Conservation (phyloP, 2,888 invertebrate species). For the Boloria euphrosyne region DNA sequence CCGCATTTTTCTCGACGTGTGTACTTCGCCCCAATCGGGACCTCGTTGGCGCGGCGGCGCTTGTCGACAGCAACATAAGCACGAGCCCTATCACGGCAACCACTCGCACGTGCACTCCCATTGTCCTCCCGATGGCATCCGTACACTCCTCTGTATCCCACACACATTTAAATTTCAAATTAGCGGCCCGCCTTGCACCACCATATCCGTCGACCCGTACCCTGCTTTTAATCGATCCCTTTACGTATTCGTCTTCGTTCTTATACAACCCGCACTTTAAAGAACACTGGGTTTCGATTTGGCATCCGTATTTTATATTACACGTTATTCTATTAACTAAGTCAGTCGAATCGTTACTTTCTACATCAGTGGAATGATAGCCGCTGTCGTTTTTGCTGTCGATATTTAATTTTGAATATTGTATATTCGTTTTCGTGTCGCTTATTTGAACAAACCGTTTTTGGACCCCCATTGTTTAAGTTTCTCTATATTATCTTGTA, state of each 20-base stretch:
- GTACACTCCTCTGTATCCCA: slow-evolving; percentile 57
- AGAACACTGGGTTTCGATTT: slow-evolving; percentile 57
- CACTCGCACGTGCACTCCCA: slow-evolving; percentile 60
- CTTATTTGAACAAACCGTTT: slow-evolving; percentile 28
- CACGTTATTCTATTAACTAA: slow-evolving; percentile 70
- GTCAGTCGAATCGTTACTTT: slow-evolving; percentile 60
- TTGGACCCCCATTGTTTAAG: slow-evolving; percentile 33
- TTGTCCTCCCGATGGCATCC: slow-evolving; percentile 65
- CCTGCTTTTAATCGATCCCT: slow-evolving; percentile 68
- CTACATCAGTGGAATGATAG: slow-evolving; percentile 70
- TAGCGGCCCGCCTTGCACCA: slow-evolving; percentile 60
- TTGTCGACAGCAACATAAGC: slow-evolving; percentile 60
- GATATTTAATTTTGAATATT: slow-evolving; percentile 49
- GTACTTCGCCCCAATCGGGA: slow-evolving; percentile 56
- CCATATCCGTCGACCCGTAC: slow-evolving; percentile 63
- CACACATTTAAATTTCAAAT: slow-evolving; percentile 74
- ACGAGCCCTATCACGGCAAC: slow-evolving; percentile 61
- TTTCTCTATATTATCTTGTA: slow-evolving; percentile 16
- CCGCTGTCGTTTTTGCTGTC: slow-evolving; percentile 51
- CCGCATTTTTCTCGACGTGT: slow-evolving; percentile 62
- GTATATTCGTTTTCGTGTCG: slow-evolving; percentile 44
- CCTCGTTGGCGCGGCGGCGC: slow-evolving; percentile 61
- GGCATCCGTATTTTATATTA: slow-evolving; percentile 55
- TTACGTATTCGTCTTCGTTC: slow-evolving; percentile 65
- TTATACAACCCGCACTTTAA: slow-evolving; percentile 59